Base-by-base conservation (phyloP, 2,888 invertebrate species). In the Lasius fuliginosus region DNA sequence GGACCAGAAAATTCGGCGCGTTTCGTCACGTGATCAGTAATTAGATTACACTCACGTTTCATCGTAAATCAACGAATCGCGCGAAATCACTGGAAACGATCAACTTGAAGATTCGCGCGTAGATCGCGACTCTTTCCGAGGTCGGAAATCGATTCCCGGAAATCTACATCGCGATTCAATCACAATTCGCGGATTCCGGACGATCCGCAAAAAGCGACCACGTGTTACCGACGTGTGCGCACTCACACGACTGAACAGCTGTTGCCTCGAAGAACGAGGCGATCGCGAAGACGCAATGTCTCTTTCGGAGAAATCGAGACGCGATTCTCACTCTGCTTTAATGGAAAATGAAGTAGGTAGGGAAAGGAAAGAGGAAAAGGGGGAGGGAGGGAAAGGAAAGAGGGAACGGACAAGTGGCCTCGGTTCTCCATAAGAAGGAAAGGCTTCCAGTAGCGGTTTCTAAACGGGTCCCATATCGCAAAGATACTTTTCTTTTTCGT, bases 201-300 rank as follows among this genome's bases (percentile, higher is more conserved):
- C 27, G 6, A 3, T 71, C 33, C 33, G 15, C 42, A 27, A 46
- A 62, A 56, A 15, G 36, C 30, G 79, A 85, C 85, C 90, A 90
- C 85, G 91, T 89, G 91, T 23, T 33, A 83, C 33, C 62, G 71
- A 46, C 84, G 81, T 75, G 82, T 84, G 87, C 81, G 85, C 81
- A 86, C 82, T 84, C 88, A 69, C 88, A 69, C 82, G 84, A 82
- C 84, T 74, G 5, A 85, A 88, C 90, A 90, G 89, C 90, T 89
- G 91, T 73, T 73, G 27, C 12, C 56, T 53, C 49, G 3, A 27
- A 30, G 23, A 68, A 89, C 88, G 92, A 90, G 91, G 92, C 49
- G 53, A 40, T 56, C 40, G 65, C 33, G 42, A 73, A 27, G 46
- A 46, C 65, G 68, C 73, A 88, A 88, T 86, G 92, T 90, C 23